Percentiles rank a stretch among this genome's conserved stretches.
phyloP scores from a whole-genome alignment of 2,113 vertebrate genomes.

The Ptyas mucosa region DNA sequence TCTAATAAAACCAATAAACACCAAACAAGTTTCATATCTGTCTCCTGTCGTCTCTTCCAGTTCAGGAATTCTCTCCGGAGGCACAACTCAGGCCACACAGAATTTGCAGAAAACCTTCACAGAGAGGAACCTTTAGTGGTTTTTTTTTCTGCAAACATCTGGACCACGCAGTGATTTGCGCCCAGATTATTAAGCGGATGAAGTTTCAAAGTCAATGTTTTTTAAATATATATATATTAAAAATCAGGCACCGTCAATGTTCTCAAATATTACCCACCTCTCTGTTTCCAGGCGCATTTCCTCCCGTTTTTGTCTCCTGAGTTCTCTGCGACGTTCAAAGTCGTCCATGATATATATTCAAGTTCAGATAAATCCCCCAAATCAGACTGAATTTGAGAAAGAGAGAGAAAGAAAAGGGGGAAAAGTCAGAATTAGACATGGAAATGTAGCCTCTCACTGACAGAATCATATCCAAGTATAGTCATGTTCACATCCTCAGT shows the following conservation, averaged over 20 bases:
- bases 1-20: background rate
- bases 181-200: background rate
- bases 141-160: background rate
- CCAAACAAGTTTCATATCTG: background rate
- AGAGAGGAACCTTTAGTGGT: background rate
- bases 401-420: background rate
- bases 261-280: constrained; percentile 79
- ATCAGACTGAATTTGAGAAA: constrained; percentile 41
- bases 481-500: constrained; percentile 47
- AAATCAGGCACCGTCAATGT: background rate
- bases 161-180: accelerated
- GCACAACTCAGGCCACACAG: constrained; percentile 9
- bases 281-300: constrained; percentile 96
- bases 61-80: background rate
- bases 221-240: background rate
- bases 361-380: constrained; percentile 37
- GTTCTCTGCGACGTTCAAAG: constrained; percentile 94
- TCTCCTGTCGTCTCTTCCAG: accelerated
- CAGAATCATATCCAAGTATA: background rate
- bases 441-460: background rate
- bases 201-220: constrained; percentile 14
- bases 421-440: constrained; percentile 6
- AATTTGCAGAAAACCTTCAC: background rate
- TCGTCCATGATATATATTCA: constrained; percentile 83
- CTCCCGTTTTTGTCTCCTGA: constrained; percentile 96